Base-by-base conservation (phyloP, 1,140 invertebrate species). In the Drosophila sproati region DNA sequence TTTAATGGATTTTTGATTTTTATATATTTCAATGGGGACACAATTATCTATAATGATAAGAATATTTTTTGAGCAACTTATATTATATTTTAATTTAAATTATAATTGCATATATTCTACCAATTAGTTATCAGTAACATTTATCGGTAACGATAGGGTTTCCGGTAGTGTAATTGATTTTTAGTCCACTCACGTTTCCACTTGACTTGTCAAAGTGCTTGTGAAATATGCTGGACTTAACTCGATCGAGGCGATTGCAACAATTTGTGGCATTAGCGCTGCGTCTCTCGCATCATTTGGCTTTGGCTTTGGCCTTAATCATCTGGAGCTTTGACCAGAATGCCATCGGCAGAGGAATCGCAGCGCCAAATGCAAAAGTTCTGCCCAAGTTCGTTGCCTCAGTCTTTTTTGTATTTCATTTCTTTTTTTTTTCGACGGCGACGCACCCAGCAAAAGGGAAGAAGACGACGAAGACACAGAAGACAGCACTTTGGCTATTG, bases 371-470 rank as follows among this genome's bases (percentile, higher is more conserved):
- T 28, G 12, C 29, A 37, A 28, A 47, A 12, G 37, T 12, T 48
- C 32, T 35, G 41, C 10, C 5, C 37, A 64, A 86, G 82, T 86
- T 87, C 69, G 82, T 82, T 72, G 74, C 76, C 77, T 77, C 52
- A 87, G 83, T 87, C 80, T 72, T 74, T 88, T 39, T 57, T 51
- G 63, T 56, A 43, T 47, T 35, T 54, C n/a, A 5, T 41, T 29
- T 55, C 63, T 56, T 47, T 47, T 35, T 54, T 29, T 10, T 41
- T 29, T 55, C 41, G 41, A 1, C 5, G 3, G 31, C 3, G 39
- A 28, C 73, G 52, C 68, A 57, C 60, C 73, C 67, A 72, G 35
- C 12, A 20, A 20, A 20, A 20, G 1, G 20, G 20, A 20, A 20
- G 20, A 20, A 20, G 20, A 20, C 20, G 20, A 20, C 20, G 20